Percentiles rank a stretch among this genome's conserved stretches.
Evolutionary conservation across 2,797 vertebrate species (phyloP).

Genomic region (Diceros bicornis): DNA sequence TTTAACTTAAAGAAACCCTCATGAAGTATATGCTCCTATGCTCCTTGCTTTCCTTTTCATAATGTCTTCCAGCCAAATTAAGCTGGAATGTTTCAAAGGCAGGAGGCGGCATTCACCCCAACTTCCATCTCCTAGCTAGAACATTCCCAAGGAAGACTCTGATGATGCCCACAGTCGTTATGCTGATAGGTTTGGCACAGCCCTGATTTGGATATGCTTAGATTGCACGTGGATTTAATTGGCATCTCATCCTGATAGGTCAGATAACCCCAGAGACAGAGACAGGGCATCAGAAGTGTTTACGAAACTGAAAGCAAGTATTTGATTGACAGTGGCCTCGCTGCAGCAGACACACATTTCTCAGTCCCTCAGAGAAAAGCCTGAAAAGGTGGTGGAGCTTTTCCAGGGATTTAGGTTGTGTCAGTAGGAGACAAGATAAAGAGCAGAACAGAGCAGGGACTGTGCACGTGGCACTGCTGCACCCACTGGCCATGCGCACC

Average conservation of each 20-base stretch:
- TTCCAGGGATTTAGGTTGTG: neutral
- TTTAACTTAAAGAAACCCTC: neutral
- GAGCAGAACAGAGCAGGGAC: neutral
- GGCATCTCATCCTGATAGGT: neutral
- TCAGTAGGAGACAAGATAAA: neutral
- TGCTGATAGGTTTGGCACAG: neutral
- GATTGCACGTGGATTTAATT: neutral
- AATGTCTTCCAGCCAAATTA: slow-evolving; percentile 29
- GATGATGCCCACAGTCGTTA: neutral
- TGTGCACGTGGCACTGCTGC: accelerated
- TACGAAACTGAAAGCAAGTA: slow-evolving; percentile 14
- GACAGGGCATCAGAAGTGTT: neutral
- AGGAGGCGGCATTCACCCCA: slow-evolving; percentile 20
- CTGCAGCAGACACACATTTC: neutral
- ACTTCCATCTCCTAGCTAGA: neutral
- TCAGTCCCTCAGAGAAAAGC: neutral
- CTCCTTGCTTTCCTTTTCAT: neutral
- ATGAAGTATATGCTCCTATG: neutral
- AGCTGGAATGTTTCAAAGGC: slow-evolving; percentile 38
- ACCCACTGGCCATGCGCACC: neutral
- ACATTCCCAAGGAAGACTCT: neutral
- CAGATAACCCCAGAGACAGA: neutral
- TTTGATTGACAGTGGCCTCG: neutral
- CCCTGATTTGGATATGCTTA: neutral
- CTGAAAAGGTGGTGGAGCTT: neutral